Evolutionary conservation across 2,888 invertebrate genomes (phyloP), one percentile per base, ranked within the genome.

Genomic region (Cheilosia scutellata): DNA sequence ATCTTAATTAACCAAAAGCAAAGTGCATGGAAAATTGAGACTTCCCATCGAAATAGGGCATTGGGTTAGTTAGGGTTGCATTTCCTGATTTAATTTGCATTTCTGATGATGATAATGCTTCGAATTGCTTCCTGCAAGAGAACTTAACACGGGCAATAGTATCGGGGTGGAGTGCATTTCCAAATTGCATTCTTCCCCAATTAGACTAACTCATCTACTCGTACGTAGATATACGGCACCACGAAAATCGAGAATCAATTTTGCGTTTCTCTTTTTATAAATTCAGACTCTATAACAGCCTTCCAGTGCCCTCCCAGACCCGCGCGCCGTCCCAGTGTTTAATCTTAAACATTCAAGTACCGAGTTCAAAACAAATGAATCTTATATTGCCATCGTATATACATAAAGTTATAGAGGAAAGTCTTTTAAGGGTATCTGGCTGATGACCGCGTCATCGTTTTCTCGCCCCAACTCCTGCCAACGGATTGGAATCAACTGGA

Each of bases 381-480:
- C 75, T 75, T 55, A 75, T 55, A 51, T 40, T 53, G 44, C 33
- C 42, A 31, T 71, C 4, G 1, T 57, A 33, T 57, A 33, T 55
- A 51, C 16, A 70, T 31, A 33, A 58, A 29, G 44, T 47, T 62
- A 57, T 53, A 4, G 4, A 37, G 37, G 66, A 31, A 57, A 58
- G 60, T 58, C 63, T 63, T 53, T 49, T 63, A 27, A 60, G 62
- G 63, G 79, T 20, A 7, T 20, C 66, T 70, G 84, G 84, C 71
- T 80, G 76, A 86, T 86, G 84, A 86, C 79, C 80, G 80, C 80
- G 71, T 80, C 80, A 86, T 80, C 75, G 75, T 74, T 79, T 84
- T 75, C 58, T 42, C 31, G 11, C 1, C 20, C 47, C 7, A 7
- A 11, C 16, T 5, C 27, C n/a, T 49, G 5, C 53, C 55, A 13